Conservation (phyloP, 2,888 invertebrate species). For the Ellobium chinense region DNA sequence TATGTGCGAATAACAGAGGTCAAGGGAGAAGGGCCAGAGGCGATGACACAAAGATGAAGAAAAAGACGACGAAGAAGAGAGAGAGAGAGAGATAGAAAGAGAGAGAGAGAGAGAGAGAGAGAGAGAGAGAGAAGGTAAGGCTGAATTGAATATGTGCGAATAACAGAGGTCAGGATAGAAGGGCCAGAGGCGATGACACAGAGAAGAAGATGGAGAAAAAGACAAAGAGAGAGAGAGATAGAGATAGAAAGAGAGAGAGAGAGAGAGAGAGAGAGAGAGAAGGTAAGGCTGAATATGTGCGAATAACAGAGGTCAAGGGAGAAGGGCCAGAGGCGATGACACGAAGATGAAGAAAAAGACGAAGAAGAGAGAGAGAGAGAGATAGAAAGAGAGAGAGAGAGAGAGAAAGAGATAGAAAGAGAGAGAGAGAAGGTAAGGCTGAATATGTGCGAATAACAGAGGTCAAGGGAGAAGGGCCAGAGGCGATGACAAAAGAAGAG, state of each 20-base stretch:
- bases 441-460: too few relatives aligned
- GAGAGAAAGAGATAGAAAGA: not conserved
- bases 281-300: not conserved
- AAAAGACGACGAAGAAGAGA: not conserved
- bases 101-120: not conserved
- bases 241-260: not conserved
- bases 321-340: not conserved
- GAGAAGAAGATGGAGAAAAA: too few relatives aligned
- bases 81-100: not conserved
- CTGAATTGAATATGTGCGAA: too few relatives aligned
- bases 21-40: not conserved
- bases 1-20: too few relatives aligned
- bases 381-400: too few relatives aligned
- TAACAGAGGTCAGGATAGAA: too few relatives aligned
- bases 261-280: not conserved
- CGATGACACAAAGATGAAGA: not conserved
- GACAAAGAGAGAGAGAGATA: too few relatives aligned
- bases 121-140: not conserved
- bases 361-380: too few relatives aligned
- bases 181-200: too few relatives aligned
- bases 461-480: not conserved
- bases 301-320: not conserved
- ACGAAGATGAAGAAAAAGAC: conserved; percentile 8
- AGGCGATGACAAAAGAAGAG: not conserved
- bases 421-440: not conserved